Conservation (phyloP, 92 coral and sea anemone species). For the Phymanthus crucifer region DNA sequence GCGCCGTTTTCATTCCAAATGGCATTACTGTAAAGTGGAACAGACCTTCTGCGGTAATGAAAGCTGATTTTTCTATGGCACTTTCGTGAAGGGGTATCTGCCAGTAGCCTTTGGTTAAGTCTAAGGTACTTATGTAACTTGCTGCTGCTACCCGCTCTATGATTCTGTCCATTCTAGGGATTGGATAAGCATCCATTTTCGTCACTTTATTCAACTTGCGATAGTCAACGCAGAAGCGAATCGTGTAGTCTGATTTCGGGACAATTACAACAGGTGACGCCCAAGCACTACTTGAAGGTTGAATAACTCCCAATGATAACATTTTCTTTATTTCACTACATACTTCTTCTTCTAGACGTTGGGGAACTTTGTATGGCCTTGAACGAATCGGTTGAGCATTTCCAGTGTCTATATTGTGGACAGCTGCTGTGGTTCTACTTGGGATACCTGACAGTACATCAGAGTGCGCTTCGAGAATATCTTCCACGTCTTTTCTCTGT, state of each 20-base stretch:
- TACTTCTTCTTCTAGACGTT: constrained; percentile 24
- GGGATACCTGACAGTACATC: constrained; percentile 24
- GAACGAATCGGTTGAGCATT: constrained; percentile 41
- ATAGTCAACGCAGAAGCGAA: constrained; percentile 42
- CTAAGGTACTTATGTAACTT: constrained; percentile 25
- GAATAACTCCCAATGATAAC: constrained; percentile 37
- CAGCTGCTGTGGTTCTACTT: constrained; percentile 2
- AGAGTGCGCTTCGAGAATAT: not conserved
- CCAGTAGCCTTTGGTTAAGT: constrained; percentile 37
- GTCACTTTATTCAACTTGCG: constrained; percentile 24
- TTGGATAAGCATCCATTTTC: constrained; percentile 45
- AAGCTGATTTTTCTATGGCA: too few relatives aligned
- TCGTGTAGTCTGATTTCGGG: constrained; percentile 53
- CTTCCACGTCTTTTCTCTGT: constrained; percentile 14
- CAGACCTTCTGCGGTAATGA: constrained; percentile 33
- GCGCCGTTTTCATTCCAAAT: too few relatives aligned
- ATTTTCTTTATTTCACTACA: constrained; percentile 38
- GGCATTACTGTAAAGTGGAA: constrained; percentile 44
- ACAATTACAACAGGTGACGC: constrained; percentile 53
- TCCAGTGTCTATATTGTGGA: constrained; percentile 20
- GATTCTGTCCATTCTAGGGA: constrained; percentile 40
- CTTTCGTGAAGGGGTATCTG: constrained; percentile 26
- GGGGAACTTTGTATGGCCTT: constrained; percentile 44
- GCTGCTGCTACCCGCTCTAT: constrained; percentile 38
- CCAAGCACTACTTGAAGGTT: constrained; percentile 59